Evolutionary conservation across 1,140 invertebrate genomes (phyloP), one percentile per base, ranked within the genome.

Genomic region (Lamellibrachia luymesi): DNA sequence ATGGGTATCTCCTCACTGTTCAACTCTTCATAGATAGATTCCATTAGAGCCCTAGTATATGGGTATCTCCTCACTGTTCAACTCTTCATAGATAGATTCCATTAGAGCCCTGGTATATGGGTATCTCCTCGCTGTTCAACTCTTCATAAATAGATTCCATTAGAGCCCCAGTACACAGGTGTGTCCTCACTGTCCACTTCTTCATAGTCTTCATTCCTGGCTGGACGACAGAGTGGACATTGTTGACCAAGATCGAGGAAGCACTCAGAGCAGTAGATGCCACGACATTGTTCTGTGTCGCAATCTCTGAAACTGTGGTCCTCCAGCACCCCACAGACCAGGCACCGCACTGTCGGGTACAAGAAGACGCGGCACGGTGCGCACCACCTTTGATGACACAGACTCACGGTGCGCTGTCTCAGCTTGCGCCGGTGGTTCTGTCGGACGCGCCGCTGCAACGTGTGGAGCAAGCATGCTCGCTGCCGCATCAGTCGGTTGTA

Each of bases 211-310:
- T 93, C 93, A 27, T 92, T 56, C 52, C 49, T 49, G 6, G 6
- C 27, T 80, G 56, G 27, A 38, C 27, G 38, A 92, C 93, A 94
- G 13, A 94, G 92, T n/a, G 93, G 93, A 94, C 93, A 94, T 17
- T 93, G 22, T 25, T 90, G 89, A 52, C 80, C 64, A n/a, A 94
- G 92, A 91, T 94, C 93, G 10, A 92, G 56, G 51, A 64, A 94
- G 80, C 93, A 94, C 6, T 93, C 91, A 5, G 52, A 27, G 64
- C 93, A 94, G 80, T 93, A 94, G 49, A 92, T 38, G 56, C 92
- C 93, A 13, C 38, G 50, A 52, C 93, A 94, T 22, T 91, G 38
- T 50, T 94, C 92, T 10, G 93, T 94, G 50, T 92, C 92, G 51
- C 93, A 94, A 38, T 92, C 93, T 13, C 92, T 52, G 92, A 93